Percentiles rank a stretch among this genome's conserved stretches.
Conservation (phyloP, 2,888 invertebrate species). For the Globia sparganii region DNA sequence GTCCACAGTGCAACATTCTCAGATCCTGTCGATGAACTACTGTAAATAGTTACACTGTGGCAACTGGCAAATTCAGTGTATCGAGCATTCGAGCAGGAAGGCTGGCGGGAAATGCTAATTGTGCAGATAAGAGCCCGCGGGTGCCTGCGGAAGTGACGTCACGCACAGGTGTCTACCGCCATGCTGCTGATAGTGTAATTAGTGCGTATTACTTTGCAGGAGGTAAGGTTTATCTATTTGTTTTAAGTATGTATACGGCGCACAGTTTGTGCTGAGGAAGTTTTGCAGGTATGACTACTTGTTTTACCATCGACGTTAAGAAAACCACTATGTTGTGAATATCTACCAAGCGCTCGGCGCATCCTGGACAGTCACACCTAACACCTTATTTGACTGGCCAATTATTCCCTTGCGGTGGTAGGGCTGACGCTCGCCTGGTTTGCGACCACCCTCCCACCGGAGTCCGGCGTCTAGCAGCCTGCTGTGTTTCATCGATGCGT, state of each 20-base stretch:
- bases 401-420: no score
- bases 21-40: neutral
- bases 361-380: no score
- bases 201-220: slow-evolving; percentile 37
- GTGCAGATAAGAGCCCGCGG: slow-evolving; percentile 71
- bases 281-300: neutral
- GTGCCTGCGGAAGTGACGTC: slow-evolving; percentile 70
- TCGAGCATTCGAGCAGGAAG: slow-evolving; percentile 45
- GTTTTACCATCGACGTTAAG: neutral
- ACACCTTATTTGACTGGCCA: no score
- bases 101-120: slow-evolving; percentile 71
- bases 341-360: no score
- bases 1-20: neutral
- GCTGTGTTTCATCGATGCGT: no score
- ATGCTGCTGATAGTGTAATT: slow-evolving; percentile 50
- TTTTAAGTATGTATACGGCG: neutral
- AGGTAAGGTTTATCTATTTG: slow-evolving; percentile 17
- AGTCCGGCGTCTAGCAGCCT: no score
- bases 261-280: no score
- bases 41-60: neutral
- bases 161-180: slow-evolving; percentile 60
- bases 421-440: no score
- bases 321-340: neutral
- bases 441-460: no score
- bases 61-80: slow-evolving; percentile 17